Base-by-base conservation (phyloP, 2,888 invertebrate genomes). In the Antheraea assamensis region DNA sequence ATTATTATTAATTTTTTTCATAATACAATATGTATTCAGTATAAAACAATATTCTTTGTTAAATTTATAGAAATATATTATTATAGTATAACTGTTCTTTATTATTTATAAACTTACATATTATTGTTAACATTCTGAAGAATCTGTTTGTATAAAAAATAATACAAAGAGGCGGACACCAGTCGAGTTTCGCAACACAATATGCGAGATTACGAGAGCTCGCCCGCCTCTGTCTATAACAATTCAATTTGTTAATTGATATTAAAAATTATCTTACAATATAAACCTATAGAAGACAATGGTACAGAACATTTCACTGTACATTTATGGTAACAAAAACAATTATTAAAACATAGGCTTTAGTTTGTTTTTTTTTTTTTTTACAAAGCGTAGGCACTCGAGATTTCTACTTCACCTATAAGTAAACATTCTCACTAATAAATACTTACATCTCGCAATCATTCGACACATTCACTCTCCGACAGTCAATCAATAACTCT, bases 311-410 rank as follows among this genome's bases (percentile, higher is more conserved):
- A 87, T 86, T 85, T 87, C 85, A 89, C 91, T 91, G 93, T 89
- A 92, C 89, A 90, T 82, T 89, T 89, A 92, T 93, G 94, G 94
- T 93, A 94, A 94, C 93, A 93, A 94, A 94, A 94, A 93, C 92
- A 94, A 92, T 92, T 68, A 35, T 35, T 89, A 89, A 93, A 92
- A 92, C 88, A 87, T 90, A 89, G 83, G 84, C 85, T 85, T 90
- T 87, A 92, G 90, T 92, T 93, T 94, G 52, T 71, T 93, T 91
- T 92, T 90, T 94, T 93, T 71, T 93, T 91, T 92, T 90, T 94
- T 93, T 93, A 94, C 93, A 94, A 94, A 94, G 94, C 94, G 91
- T 94, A 94, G 94, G 94, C 94, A 94, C 94, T 94, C 94, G 94
- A 94, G 94, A 94, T 94, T 94, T 93, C 94, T 93, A 93, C 91